Evolutionary conservation across 2,797 vertebrate genomes (phyloP).

Genomic region (Myotis vivesi): DNA sequence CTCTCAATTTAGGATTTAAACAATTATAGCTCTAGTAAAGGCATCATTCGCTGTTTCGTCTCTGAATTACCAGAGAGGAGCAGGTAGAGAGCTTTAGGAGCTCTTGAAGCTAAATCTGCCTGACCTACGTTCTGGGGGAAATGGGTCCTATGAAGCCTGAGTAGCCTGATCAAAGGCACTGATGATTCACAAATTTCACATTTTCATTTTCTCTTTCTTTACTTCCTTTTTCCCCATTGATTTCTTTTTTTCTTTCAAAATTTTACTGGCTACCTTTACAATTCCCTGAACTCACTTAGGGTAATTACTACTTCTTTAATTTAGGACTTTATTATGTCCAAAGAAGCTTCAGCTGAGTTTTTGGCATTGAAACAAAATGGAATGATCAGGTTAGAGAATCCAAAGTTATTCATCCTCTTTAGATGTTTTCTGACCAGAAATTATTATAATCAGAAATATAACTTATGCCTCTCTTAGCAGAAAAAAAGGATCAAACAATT

Average conservation of each 20-base stretch:
- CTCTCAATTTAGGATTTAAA: constrained; percentile 28
- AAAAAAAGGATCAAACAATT: not conserved
- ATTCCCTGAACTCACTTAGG: not conserved
- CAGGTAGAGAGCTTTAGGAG: not conserved
- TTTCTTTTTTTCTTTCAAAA: not conserved
- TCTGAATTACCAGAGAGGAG: not conserved
- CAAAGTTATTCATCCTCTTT: not conserved
- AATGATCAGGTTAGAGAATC: not conserved
- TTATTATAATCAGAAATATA: not conserved
- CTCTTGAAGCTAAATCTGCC: not conserved
- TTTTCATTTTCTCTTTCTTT: not conserved
- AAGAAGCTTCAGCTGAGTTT: too few relatives aligned
- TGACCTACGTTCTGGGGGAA: not conserved
- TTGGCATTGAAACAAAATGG: not conserved
- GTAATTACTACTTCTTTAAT: not conserved
- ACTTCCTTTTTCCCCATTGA: not conserved
- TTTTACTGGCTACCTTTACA: not conserved
- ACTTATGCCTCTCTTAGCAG: not conserved
- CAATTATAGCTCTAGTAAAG: constrained; percentile 10
- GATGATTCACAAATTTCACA: not conserved
- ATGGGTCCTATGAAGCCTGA: not conserved
- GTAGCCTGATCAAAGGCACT: not conserved
- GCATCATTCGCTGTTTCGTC: not conserved
- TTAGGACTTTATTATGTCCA: not conserved
- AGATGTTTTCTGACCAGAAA: not conserved